Evolutionary conservation across 2,797 vertebrate genomes (phyloP).

Genomic region (Nannoperca obscura): DNA sequence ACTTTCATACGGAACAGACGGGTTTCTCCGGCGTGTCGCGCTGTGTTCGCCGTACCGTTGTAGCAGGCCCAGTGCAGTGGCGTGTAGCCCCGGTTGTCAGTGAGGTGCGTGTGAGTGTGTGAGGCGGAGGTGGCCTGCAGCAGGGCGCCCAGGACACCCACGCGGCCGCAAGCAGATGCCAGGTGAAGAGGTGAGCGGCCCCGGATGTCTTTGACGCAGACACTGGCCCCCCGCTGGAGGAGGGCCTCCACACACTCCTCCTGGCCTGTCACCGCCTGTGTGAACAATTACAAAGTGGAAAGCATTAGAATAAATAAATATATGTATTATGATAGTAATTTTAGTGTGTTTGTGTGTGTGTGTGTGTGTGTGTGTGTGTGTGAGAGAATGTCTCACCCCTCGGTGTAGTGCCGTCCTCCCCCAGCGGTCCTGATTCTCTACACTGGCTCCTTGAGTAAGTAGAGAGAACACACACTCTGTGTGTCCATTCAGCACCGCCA

Average conservation of each 20-base stretch:
- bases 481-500: slow-evolving; percentile 95
- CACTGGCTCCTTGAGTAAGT: slow-evolving; percentile 93
- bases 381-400: slow-evolving; percentile 85
- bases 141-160: slow-evolving; percentile 89
- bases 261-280: slow-evolving; percentile 93
- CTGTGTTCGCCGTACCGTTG: slow-evolving; percentile 85
- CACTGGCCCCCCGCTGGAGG: slow-evolving; percentile 91
- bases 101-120: slow-evolving; percentile 84
- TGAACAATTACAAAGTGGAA: not conserved
- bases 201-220: slow-evolving; percentile 87
- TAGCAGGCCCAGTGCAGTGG: slow-evolving; percentile 98
- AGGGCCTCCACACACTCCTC: slow-evolving; percentile 95
- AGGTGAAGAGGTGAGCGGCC: slow-evolving; percentile 93
- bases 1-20: not conserved
- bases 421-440: slow-evolving; percentile 94
- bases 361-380: not conserved
- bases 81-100: slow-evolving; percentile 95
- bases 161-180: slow-evolving; percentile 93
- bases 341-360: too few species aligned
- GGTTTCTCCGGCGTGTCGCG: not conserved
- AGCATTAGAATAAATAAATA: not conserved
- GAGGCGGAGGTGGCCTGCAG: slow-evolving; percentile 86
- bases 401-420: slow-evolving; percentile 95
- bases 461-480: slow-evolving; percentile 94
- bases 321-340: too few species aligned